Evolutionary conservation across 2,113 vertebrate species (phyloP).

Genomic region (Strix uralensis): DNA sequence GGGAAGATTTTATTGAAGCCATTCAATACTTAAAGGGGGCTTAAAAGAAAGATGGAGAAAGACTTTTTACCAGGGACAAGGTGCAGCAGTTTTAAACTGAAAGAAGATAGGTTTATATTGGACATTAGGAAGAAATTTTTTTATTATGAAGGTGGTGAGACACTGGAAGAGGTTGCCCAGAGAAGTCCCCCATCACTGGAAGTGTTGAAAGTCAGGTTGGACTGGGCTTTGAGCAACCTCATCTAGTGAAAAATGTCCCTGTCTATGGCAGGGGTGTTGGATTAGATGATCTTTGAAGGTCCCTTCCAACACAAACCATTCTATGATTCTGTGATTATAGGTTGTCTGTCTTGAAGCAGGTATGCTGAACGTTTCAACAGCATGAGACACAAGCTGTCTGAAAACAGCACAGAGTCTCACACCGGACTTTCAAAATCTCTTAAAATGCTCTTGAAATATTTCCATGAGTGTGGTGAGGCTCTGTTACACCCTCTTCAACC

Average conservation of each 20-base stretch:
- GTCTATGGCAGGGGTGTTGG: background rate
- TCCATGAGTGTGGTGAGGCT: background rate
- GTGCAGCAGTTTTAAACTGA: background rate
- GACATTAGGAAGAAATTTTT: background rate
- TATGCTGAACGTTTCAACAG: background rate
- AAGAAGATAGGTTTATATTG: background rate
- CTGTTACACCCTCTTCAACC: background rate
- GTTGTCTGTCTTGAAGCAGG: background rate
- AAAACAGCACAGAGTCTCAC: background rate
- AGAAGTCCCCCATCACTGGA: background rate
- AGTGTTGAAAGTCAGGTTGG: background rate
- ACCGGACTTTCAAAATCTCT: background rate
- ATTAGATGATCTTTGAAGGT: background rate
- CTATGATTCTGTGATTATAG: background rate
- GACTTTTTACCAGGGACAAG: background rate
- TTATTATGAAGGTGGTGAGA: background rate
- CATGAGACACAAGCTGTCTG: background rate
- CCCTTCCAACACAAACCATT: background rate
- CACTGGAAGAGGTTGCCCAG: background rate
- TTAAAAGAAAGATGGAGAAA: background rate
- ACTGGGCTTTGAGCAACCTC: background rate
- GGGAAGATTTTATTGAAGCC: background rate
- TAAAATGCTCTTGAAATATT: conserved; percentile 3
- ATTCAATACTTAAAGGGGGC: background rate
- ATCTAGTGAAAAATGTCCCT: background rate